Base-by-base conservation (phyloP, 1,140 invertebrate species). In the Drosophila gunungcola region DNA sequence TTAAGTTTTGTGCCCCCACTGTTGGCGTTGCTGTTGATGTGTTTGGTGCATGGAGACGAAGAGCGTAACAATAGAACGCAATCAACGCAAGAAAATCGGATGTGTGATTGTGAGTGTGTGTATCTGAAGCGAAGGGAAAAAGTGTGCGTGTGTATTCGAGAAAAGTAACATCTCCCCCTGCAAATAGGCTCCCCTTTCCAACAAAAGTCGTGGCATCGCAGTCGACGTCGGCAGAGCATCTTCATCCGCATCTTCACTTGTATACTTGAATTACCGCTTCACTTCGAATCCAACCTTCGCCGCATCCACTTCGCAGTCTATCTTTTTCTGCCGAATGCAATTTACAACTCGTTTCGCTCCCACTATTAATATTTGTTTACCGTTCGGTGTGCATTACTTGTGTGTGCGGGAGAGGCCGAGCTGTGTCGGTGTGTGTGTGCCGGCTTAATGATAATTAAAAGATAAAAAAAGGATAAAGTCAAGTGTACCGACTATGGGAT, bases 401-500 rank as follows among this genome's bases (percentile, higher is more conserved):
- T 46, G 52, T 41, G 29, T 67, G 45, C 32, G 45, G 65, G 69
- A 45, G 43, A 43, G 52, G 41, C 61, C 51, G 45, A 27, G 60
- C 21, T 16, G 16, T 21, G 9, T 41, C 11, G 60, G 55, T 45
- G 63, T 43, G 36, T 52, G 51, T 54, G 48, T 78, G 67, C 83
- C 79, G 79, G 77, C 78, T 51, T 91, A 91, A 92, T 92, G 90
- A 91, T 86, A 90, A 91, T 91, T 75, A 41, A 83, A 67, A 51
- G 48, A 27, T 12, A 10, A 29, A 51, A 51, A 51, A 51, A 11
- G 34, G 25, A 51, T 32, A 34, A 16, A 43, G 9, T 9, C 42
- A 32, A 11, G 29, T 34, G n/a, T 25, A 13, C 7, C 1, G 48
- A 51, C n/a, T 11, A 32, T 13, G 27, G 10, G n/a, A 32, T 51